Percentiles rank a stretch among this genome's conserved stretches.
Conservation (phyloP, 2,888 invertebrate species). For the Odiellus spinosus region DNA sequence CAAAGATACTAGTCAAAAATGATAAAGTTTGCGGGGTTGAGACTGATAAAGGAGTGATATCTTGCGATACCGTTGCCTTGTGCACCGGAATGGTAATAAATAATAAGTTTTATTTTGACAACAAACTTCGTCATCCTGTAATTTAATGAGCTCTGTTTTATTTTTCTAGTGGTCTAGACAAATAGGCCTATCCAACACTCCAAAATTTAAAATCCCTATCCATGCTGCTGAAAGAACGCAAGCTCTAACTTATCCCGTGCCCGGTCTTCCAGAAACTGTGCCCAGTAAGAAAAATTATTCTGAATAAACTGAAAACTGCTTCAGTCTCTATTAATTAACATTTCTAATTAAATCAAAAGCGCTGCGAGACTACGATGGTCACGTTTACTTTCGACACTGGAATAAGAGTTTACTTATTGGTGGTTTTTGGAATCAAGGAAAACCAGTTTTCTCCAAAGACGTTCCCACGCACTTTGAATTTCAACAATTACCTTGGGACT, state of each 20-base stretch:
- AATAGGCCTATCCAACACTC: conserved; percentile 40
- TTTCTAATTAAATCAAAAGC: conserved; percentile 21
- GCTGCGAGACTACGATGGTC: conserved; percentile 48
- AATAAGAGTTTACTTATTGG: conserved; percentile 43
- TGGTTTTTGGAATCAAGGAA: conserved; percentile 48
- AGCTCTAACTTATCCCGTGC: conserved; percentile 38
- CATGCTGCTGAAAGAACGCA: conserved; percentile 54
- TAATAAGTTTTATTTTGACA: too few relatives aligned
- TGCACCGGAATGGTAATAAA: conserved; percentile 46
- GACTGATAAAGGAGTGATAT: conserved; percentile 41
- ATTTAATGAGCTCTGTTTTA: too few relatives aligned
- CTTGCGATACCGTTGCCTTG: conserved; percentile 48
- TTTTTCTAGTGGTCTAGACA: conserved; percentile 34
- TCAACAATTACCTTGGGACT: conserved; percentile 39
- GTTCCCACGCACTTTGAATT: conserved; percentile 32
- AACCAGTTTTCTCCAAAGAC: conserved; percentile 41
- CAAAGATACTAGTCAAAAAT: conserved; percentile 41
- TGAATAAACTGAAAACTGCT: too few relatives aligned
- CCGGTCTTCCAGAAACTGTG: conserved; percentile 10
- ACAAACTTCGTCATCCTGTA: too few relatives aligned
- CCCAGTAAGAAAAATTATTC: conserved; percentile 9
- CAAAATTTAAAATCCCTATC: conserved; percentile 47
- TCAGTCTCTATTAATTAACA: too few relatives aligned
- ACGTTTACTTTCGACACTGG: conserved; percentile 45
- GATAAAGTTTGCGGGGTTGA: conserved; percentile 41